phyloP scores from a whole-genome alignment of 2,797 vertebrate species.

The Erethizon dorsatum region DNA sequence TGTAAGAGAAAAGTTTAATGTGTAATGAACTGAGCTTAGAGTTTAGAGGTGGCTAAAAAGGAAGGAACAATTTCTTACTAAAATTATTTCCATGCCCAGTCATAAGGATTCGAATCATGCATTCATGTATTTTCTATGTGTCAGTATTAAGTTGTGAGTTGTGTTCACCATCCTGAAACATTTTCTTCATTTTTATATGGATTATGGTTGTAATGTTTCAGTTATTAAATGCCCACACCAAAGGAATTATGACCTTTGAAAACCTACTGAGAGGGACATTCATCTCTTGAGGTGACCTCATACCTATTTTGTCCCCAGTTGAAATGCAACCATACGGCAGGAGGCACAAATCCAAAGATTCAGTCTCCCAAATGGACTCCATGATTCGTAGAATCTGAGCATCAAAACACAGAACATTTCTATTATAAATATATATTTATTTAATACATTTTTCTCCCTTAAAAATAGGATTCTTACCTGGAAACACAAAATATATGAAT shows the following conservation, averaged over 20 bases:
- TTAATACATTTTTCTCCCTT: constrained; percentile 23
- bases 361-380: constrained; percentile 99
- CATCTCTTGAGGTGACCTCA: constrained; percentile 18
- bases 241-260: constrained; percentile 9
- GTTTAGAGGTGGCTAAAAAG: constrained; percentile 22
- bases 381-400: constrained; percentile 97
- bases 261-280: background rate
- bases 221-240: constrained; percentile 3
- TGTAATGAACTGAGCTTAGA: constrained; percentile 64
- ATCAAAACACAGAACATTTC: constrained; percentile 70
- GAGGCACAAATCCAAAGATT: constrained; percentile 97
- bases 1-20: constrained; percentile 74
- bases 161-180: constrained; percentile 4
- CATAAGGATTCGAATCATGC: constrained; percentile 32
- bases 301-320: constrained; percentile 98
- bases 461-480: constrained; percentile 49
- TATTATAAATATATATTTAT: constrained; percentile 1
- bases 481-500: background rate
- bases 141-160: constrained; percentile 8
- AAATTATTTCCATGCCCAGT: constrained; percentile 48
- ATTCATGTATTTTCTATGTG: constrained; percentile 1
- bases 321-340: constrained; percentile 99
- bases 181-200: constrained; percentile 40
- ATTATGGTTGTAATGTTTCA: background rate
- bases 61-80: constrained; percentile 27